These are phyloP conservation scores for Myiothlypis coronata DNA, from an alignment of 2,797 vertebrate species.

Conservation along the genomic window DNA sequence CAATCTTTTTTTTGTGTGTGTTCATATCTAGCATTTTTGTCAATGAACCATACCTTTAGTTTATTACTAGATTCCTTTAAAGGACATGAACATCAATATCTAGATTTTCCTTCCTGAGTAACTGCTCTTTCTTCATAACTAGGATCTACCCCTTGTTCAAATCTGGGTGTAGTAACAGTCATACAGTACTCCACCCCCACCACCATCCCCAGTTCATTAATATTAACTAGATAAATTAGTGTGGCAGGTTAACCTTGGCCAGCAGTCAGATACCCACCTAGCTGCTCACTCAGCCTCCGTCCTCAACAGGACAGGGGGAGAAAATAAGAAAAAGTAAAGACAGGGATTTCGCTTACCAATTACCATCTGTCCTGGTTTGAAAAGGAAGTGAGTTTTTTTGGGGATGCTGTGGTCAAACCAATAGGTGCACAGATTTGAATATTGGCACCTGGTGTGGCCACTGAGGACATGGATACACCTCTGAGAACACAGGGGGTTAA, in stretches of 20 bases:
- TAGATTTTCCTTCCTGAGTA: background rate
- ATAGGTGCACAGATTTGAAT: too few relatives aligned
- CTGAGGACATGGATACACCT: too few relatives aligned
- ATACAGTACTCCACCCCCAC: background rate
- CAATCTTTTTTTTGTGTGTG: background rate
- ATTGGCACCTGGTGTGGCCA: too few relatives aligned
- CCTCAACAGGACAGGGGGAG: background rate
- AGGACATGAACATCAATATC: background rate
- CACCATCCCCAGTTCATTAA: background rate
- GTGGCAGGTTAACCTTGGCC: background rate
- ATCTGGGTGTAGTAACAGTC: background rate
- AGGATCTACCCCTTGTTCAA: background rate
- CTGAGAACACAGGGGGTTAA: too few relatives aligned
- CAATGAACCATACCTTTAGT: background rate
- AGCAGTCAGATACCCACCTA: background rate
- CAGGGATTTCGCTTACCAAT: background rate
- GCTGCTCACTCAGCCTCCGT: background rate
- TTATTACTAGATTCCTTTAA: background rate
- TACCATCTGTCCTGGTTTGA: background rate
- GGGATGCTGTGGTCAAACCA: too few relatives aligned
- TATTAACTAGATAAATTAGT: background rate
- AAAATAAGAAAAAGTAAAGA: background rate
- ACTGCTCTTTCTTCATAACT: background rate
- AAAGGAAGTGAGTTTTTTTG: too few relatives aligned
- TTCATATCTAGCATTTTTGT: background rate